Conservation (phyloP, 1,140 invertebrate species). For the Drusus annulatus region DNA sequence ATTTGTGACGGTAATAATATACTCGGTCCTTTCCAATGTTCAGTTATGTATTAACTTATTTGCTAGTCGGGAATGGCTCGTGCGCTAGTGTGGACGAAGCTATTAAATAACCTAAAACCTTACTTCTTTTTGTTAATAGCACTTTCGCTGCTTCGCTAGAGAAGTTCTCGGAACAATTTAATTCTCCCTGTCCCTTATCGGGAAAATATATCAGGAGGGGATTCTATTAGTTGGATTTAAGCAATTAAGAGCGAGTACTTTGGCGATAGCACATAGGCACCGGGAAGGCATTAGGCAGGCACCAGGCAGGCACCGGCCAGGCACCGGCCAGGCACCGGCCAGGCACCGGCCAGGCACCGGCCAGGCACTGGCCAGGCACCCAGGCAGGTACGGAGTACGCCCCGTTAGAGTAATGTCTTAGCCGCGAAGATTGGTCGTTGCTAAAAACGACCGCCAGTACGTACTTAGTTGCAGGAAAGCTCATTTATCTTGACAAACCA, state of each 20-base stretch:
- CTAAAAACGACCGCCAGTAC: conserved; percentile 10
- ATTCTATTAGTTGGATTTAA: conserved; percentile 4
- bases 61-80: no score
- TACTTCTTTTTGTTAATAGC: neutral
- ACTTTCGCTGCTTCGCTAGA: neutral
- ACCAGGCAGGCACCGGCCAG: no score
- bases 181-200: conserved; percentile 6
- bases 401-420: neutral
- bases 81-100: no score
- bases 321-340: no score
- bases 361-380: no score
- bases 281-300: neutral
- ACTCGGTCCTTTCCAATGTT: no score
- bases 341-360: no score
- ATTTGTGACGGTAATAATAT: no score
- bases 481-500: neutral
- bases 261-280: neutral
- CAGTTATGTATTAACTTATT: no score
- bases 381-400: no score
- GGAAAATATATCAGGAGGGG: conserved; percentile 1
- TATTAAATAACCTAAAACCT: neutral
- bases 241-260: conserved; percentile 5
- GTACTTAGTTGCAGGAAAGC: neutral
- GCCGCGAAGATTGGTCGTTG: conserved; percentile 10
- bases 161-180: neutral